Conservation (phyloP, 1,140 invertebrate species). For the Drosophila sp. region DNA sequence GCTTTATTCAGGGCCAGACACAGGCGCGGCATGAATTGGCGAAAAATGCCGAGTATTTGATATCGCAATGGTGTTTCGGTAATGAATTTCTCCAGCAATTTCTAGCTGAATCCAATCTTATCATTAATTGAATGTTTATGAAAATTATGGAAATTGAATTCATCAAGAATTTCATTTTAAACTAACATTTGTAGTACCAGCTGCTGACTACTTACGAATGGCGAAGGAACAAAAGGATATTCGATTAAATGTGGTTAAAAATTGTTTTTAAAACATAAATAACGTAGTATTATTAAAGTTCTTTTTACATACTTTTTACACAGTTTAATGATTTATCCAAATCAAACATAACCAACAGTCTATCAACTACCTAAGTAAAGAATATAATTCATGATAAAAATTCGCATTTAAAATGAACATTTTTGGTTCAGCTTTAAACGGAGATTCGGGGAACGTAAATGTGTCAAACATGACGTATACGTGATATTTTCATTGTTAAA, state of each 20-base stretch:
- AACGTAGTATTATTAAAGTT: no score
- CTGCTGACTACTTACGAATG: no score
- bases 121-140: neutral
- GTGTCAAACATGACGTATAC: conserved; percentile 27
- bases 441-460: neutral
- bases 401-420: neutral
- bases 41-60: conserved; percentile 52
- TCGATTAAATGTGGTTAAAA: no score
- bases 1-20: conserved; percentile 65
- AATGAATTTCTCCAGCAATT: neutral
- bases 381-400: neutral
- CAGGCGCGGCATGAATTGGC: conserved; percentile 22
- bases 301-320: no score
- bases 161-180: no score
- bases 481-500: conserved; percentile 27
- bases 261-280: no score
- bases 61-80: neutral
- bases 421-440: neutral
- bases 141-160: neutral
- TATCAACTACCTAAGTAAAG: neutral
- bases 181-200: no score
- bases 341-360: no score
- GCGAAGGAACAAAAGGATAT: no score
- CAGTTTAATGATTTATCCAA: no score
- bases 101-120: neutral